Percentiles rank a stretch among this genome's conserved stretches.
These are phyloP conservation scores for Natator depressus DNA, from an alignment of 2,113 vertebrate genomes.

Conservation along the genomic window DNA sequence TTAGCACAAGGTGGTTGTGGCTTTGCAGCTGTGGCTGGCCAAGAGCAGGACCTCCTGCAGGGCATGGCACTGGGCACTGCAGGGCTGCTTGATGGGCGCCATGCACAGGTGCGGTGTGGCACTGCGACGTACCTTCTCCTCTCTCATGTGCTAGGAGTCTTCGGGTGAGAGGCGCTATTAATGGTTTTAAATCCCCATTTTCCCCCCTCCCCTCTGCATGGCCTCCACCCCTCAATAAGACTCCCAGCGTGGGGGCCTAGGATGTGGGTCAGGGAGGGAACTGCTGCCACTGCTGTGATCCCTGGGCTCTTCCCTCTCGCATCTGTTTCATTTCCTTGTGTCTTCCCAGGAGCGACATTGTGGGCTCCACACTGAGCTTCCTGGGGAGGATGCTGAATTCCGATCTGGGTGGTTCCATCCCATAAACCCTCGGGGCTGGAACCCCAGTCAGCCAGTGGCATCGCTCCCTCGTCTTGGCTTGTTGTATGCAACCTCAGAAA, in stretches of 20 bases:
- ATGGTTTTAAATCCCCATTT: not conserved
- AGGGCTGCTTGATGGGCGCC: accelerated
- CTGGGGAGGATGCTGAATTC: no score
- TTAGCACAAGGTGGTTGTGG: constrained; percentile 12
- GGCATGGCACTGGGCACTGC: accelerated
- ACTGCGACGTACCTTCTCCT: not conserved
- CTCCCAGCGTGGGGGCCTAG: not conserved
- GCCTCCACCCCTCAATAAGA: not conserved
- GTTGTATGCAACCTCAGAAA: not conserved
- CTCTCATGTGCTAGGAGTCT: not conserved
- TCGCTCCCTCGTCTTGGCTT: not conserved
- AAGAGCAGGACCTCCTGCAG: accelerated
- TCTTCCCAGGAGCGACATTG: not conserved
- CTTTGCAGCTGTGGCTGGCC: constrained; percentile 10
- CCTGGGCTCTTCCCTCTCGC: not conserved
- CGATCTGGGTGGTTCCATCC: not conserved
- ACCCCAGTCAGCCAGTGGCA: constrained; percentile 29
- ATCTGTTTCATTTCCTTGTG: not conserved
- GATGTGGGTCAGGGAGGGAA: not conserved
- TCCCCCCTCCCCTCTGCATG: not conserved
- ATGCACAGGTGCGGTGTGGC: accelerated
- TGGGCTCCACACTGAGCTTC: not conserved
- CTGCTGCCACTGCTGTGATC: not conserved
- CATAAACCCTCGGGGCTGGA: not conserved
- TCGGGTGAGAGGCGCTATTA: not conserved